A percentile compares a stretch with the other conserved stretches of the same genome.
Evolutionary conservation across 1,140 invertebrate genomes (phyloP).

Genomic region (Drosophila arizonae): DNA sequence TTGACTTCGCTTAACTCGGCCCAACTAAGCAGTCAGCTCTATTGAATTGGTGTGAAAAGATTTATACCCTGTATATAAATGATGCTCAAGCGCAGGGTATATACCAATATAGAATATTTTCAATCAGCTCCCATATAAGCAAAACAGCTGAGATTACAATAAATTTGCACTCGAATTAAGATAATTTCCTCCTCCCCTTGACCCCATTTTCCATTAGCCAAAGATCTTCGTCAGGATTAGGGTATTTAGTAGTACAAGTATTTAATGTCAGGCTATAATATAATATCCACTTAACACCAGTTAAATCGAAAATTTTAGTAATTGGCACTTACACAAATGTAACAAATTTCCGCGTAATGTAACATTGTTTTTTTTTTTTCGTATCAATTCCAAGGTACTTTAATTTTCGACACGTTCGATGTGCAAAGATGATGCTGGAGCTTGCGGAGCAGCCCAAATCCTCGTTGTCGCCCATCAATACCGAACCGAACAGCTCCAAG

Average conservation of each 20-base stretch:
- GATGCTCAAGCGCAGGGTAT: neutral
- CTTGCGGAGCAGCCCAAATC: conserved; percentile 11
- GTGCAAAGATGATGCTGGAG: conserved; percentile 19
- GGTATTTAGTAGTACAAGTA: too few species aligned
- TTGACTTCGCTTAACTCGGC: conserved; percentile 39
- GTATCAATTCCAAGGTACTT: neutral
- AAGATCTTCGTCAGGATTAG: too few species aligned
- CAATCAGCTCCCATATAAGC: too few species aligned
- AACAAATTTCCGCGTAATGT: conserved; percentile 27
- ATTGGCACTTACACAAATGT: conserved; percentile 13
- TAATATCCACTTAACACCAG: neutral
- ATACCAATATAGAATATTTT: neutral
- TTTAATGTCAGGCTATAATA: conserved; percentile 85
- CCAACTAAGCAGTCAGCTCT: conserved; percentile 6
- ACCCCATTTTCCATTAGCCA: too few species aligned
- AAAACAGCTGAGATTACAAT: too few species aligned
- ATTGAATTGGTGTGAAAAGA: conserved; percentile 32
- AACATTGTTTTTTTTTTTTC: neutral
- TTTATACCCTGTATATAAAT: neutral
- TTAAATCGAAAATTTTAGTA: conserved; percentile 7
- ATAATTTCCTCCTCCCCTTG: too few species aligned
- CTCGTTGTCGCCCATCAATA: conserved; percentile 1
- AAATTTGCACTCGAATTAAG: too few species aligned
- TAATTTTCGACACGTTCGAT: conserved; percentile 1
- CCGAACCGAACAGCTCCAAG: neutral